Percentiles rank a stretch among this genome's conserved stretches.
Evolutionary conservation across 2,113 vertebrate species (phyloP).

Genomic region (Bubo scandiacus): DNA sequence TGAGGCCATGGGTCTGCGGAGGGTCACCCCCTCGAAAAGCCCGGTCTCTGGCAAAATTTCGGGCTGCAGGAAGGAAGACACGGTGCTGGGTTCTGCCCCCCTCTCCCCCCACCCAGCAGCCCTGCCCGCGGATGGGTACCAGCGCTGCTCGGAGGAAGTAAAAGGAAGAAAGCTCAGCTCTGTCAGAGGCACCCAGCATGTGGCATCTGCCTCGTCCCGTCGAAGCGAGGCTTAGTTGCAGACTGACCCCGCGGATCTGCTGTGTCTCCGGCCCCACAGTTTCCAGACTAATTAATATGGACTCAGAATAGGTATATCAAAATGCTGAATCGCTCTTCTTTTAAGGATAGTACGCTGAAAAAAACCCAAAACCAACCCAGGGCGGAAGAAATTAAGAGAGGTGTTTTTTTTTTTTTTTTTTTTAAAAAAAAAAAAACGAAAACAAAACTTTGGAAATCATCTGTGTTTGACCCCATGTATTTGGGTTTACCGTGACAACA

Average conservation of each 20-base stretch:
- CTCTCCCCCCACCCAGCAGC: background rate
- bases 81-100: background rate
- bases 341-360: background rate
- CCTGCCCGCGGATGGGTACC: background rate
- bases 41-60: background rate
- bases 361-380: background rate
- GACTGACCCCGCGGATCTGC: background rate
- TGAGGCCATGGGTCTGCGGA: background rate
- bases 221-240: background rate
- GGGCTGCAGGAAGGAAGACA: background rate
- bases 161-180: background rate
- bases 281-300: background rate
- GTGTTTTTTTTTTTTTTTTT: too few species aligned
- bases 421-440: background rate
- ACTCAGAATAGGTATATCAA: background rate
- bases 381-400: rapidly evolving
- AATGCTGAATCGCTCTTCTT: background rate
- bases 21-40: background rate
- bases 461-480: background rate
- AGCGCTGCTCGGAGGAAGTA: background rate
- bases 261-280: background rate
- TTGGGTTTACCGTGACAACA: background rate
- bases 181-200: background rate
- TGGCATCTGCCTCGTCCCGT: background rate
- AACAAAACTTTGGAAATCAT: background rate